phyloP scores from a whole-genome alignment of 2,888 invertebrate genomes.

The Serripes groenlandicus region DNA sequence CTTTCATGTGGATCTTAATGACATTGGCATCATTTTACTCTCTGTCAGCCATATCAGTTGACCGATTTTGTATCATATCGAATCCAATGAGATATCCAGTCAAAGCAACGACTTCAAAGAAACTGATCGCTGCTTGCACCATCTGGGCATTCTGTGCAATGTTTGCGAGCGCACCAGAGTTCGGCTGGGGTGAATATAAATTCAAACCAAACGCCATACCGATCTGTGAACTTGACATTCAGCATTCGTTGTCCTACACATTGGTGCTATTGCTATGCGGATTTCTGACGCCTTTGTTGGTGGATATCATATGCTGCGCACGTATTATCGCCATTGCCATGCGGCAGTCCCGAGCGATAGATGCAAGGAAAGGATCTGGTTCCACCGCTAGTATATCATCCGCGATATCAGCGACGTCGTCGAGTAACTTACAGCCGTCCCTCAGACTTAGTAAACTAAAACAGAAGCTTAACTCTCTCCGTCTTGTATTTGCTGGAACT shows the following conservation, averaged over 20 bases:
- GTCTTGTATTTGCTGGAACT: constrained; percentile 63
- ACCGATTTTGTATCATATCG: constrained; percentile 77
- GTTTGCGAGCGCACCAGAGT: constrained; percentile 71
- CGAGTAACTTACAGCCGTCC: constrained; percentile 34
- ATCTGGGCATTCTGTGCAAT: constrained; percentile 74
- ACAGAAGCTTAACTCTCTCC: constrained; percentile 62
- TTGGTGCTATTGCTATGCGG: constrained; percentile 66
- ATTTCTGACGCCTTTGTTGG: constrained; percentile 64
- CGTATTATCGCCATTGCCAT: constrained; percentile 72
- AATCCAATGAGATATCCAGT: constrained; percentile 77
- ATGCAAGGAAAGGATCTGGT: constrained; percentile 53
- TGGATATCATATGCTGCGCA: constrained; percentile 72
- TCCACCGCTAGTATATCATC: constrained; percentile 42
- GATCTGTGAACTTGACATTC: constrained; percentile 71
- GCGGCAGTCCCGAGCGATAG: constrained; percentile 68
- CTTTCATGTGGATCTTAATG: constrained; percentile 63
- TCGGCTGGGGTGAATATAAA: constrained; percentile 78
- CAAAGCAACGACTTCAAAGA: constrained; percentile 65
- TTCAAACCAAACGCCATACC: constrained; percentile 77
- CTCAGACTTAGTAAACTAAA: constrained; percentile 55
- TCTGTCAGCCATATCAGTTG: constrained; percentile 75
- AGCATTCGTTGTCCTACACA: constrained; percentile 61
- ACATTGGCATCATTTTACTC: constrained; percentile 78
- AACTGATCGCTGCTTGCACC: constrained; percentile 54
- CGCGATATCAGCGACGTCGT: constrained; percentile 31